Evolutionary conservation across 2,797 vertebrate species (phyloP), one percentile per base, ranked within the genome.

Genomic region (Enteromius treurensis): DNA sequence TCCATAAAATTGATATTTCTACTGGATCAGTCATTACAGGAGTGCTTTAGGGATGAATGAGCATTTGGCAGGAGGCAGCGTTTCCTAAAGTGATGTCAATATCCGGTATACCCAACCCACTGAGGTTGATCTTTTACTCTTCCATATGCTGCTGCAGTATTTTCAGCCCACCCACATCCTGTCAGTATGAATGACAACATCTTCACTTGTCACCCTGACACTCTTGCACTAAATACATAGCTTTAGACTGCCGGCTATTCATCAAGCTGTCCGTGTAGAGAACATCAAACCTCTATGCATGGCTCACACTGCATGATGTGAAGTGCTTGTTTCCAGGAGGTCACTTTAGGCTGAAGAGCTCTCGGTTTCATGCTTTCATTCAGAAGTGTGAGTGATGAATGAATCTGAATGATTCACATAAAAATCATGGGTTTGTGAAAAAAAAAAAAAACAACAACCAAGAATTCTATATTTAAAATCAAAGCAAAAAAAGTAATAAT

Each of bases 261-360:
- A 91, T 93, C 90, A 91, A 82, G 26, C 11, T 89, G 91, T 90
- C 91, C 8, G 5, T 64, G 55, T 45, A 34, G 29, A 77, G 51
- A 21, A 42, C n/a, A 49, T 77, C 45, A 73, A 60, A 64, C 65
- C 29, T 71, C 14, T 60, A 40, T 62, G 70, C 49, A 80, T 75
- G 53, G 55, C 53, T 32, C 13, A 47, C 29, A 13, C 47, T 32
- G 49, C 51, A 76, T 80, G 51, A n/a, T 49, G 53, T 73, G 47
- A 78, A 53, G 62, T 77, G 64, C 42, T 75, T 67, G 62, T 49
- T 81, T 70, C 42, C 21, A 77, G 49, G 79, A 69, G 79, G 65
- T 81, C 29, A 64, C 58, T 85, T 85, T 51, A 70, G 45, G 13
- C 10, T 77, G 67, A 65, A 70, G 11, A 49, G 14, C 53, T 64